Percentiles rank a stretch among this genome's conserved stretches.
These are phyloP conservation scores for Gymnoscopelus braueri DNA, from an alignment of 2,797 vertebrate genomes.

Conservation along the genomic window DNA sequence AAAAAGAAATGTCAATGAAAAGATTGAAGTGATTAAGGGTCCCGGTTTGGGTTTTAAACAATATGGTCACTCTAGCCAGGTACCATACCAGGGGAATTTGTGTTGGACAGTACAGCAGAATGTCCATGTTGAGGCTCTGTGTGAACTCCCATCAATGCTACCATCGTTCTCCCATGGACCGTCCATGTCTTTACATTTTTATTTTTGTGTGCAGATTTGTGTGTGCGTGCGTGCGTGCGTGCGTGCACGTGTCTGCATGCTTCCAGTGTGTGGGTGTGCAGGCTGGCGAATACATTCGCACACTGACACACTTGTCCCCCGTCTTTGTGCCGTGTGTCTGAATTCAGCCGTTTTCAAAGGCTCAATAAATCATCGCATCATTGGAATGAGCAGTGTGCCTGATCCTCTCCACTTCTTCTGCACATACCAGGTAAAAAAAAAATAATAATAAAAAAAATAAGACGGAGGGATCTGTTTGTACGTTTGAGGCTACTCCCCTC, in stretches of 20 bases:
- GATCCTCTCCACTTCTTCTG: slow-evolving; percentile 7
- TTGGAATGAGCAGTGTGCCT: slow-evolving; percentile 36
- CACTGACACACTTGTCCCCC: slow-evolving; percentile 53
- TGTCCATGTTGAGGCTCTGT: no score
- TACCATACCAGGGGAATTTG: no score
- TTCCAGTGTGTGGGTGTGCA: slow-evolving; percentile 11
- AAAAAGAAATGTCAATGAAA: no score
- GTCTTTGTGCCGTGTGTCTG: slow-evolving; percentile 27
- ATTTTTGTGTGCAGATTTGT: background rate
- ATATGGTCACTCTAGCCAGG: no score
- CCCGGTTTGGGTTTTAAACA: no score
- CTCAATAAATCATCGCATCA: slow-evolving; percentile 42
- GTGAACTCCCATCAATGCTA: no score
- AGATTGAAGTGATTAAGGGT: no score
- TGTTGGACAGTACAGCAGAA: no score
- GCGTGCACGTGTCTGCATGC: slow-evolving; percentile 1
- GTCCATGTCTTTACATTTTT: slow-evolving; percentile 8
- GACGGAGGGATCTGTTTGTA: no score
- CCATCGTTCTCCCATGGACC: no score
- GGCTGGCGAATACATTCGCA: slow-evolving; percentile 30
- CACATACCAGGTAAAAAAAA: slow-evolving; percentile 45
- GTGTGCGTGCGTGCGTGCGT: background rate
- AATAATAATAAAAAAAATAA: no score
- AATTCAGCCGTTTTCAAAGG: slow-evolving; percentile 38
- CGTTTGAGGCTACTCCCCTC: no score